Percentiles rank a stretch among this genome's conserved stretches.
phyloP scores from a whole-genome alignment of 2,797 vertebrate species.

The Sebastolobus alascanus region DNA sequence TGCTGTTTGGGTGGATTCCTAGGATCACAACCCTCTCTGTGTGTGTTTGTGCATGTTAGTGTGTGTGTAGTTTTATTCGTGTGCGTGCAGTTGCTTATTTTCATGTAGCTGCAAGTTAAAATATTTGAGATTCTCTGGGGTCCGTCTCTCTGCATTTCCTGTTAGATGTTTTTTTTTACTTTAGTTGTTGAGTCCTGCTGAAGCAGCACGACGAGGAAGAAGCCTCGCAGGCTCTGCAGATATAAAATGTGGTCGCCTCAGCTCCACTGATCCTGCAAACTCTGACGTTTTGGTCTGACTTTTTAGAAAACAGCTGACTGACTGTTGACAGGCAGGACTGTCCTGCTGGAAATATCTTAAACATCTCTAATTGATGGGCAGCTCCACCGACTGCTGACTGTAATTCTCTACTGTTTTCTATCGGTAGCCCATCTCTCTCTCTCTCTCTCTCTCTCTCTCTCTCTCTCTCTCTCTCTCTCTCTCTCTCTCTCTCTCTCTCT shows the following conservation, averaged over 20 bases:
- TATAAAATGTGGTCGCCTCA: background rate
- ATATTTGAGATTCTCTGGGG: background rate
- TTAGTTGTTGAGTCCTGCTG: background rate
- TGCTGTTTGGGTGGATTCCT: conserved; percentile 4
- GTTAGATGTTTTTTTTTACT: background rate
- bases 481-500: conserved; percentile 2
- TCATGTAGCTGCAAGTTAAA: background rate
- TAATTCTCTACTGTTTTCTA: conserved; percentile 15
- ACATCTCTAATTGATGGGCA: conserved; percentile 4
- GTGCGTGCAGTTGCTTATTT: background rate
- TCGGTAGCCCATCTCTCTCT: background rate
- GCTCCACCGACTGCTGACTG: conserved; percentile 5
- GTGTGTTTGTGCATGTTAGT: background rate
- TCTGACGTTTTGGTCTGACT: conserved; percentile 14
- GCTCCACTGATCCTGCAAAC: conserved; percentile 6
- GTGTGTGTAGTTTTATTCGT: background rate
- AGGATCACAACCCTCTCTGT: background rate
- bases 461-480: conserved; percentile 4
- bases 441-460: conserved; percentile 2
- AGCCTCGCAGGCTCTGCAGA: background rate
- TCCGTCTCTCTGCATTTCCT: background rate
- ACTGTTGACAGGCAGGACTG: conserved; percentile 6
- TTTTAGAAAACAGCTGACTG: conserved; percentile 21
- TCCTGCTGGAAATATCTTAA: conserved; percentile 35
- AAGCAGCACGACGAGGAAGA: background rate